phyloP scores from a whole-genome alignment of 2,888 invertebrate genomes.

The Apotomis capreana region DNA sequence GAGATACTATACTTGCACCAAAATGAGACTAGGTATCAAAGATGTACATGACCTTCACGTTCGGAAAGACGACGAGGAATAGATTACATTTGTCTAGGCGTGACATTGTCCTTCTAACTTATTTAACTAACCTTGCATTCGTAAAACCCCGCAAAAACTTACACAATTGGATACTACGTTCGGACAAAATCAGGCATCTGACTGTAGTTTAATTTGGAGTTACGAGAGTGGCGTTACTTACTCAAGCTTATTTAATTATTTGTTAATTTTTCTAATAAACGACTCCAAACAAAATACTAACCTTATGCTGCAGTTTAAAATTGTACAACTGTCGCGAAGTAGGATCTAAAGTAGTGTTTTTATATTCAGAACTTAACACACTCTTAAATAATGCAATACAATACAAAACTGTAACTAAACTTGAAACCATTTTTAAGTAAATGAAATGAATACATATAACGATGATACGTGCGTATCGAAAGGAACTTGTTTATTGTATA shows the following conservation, averaged over 20 bases:
- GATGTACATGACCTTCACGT: too few relatives aligned
- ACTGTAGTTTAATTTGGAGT: too few relatives aligned
- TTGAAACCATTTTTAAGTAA: not conserved
- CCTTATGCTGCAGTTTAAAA: constrained; percentile 56
- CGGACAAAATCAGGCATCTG: too few relatives aligned
- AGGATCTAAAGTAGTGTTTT: constrained; percentile 49
- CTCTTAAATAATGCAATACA: not conserved
- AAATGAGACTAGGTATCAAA: not conserved
- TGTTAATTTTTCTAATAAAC: constrained; percentile 6
- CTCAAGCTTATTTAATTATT: too few relatives aligned
- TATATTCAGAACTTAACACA: constrained; percentile 24
- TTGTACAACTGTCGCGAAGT: constrained; percentile 55
- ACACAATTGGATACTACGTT: too few relatives aligned
- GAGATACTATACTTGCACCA: constrained; percentile 19
- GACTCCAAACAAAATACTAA: not conserved
- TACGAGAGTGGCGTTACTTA: too few relatives aligned
- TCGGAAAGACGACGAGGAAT: too few relatives aligned
- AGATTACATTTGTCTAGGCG: too few relatives aligned
- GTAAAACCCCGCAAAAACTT: too few relatives aligned
- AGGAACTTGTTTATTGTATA: not conserved
- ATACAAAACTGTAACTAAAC: not conserved
- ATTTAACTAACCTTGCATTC: too few relatives aligned
- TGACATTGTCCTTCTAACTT: too few relatives aligned
- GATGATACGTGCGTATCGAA: not conserved
- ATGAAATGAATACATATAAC: not conserved